Conservation (phyloP, 2,797 vertebrate species). For the Macropodus opercularis region DNA sequence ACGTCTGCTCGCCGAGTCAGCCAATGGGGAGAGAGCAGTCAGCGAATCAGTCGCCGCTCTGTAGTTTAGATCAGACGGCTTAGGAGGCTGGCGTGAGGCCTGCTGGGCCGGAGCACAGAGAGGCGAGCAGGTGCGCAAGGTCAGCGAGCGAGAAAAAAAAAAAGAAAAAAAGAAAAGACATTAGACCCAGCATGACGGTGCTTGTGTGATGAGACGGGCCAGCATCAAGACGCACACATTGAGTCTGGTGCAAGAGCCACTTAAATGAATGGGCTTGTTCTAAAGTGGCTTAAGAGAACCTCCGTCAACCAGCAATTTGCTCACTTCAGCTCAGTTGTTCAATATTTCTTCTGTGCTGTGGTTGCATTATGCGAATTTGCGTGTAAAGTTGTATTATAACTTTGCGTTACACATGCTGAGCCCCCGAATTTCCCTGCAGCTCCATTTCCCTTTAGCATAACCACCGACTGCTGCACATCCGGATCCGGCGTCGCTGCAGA, state of each 20-base stretch:
- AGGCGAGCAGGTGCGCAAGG: slow-evolving; percentile 56
- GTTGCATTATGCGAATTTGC: too few species aligned
- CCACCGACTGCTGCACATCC: too few species aligned
- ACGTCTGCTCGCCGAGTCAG: slow-evolving; percentile 19
- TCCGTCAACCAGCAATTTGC: slow-evolving; percentile 4
- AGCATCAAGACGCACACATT: slow-evolving; percentile 8
- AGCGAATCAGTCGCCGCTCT: slow-evolving; percentile 45
- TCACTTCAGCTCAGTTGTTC: neutral
- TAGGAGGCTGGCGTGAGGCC: slow-evolving; percentile 39
- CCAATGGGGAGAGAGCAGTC: slow-evolving; percentile 29
- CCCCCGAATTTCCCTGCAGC: too few species aligned
- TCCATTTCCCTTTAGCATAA: too few species aligned
- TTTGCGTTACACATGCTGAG: too few species aligned
- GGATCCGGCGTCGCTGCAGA: too few species aligned
- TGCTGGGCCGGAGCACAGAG: slow-evolving; percentile 53
- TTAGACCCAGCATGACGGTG: too few species aligned
- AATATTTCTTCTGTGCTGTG: neutral
- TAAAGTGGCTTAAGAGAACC: slow-evolving; percentile 8
- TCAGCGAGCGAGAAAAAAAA: slow-evolving; percentile 1
- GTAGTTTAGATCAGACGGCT: slow-evolving; percentile 63
- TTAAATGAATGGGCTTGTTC: neutral
- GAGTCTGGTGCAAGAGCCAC: neutral
- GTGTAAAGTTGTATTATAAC: too few species aligned
- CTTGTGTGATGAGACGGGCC: too few species aligned
- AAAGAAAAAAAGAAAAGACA: too few species aligned